Conservation (phyloP, 2,888 invertebrate genomes). For the Polydrusus cervinus region DNA sequence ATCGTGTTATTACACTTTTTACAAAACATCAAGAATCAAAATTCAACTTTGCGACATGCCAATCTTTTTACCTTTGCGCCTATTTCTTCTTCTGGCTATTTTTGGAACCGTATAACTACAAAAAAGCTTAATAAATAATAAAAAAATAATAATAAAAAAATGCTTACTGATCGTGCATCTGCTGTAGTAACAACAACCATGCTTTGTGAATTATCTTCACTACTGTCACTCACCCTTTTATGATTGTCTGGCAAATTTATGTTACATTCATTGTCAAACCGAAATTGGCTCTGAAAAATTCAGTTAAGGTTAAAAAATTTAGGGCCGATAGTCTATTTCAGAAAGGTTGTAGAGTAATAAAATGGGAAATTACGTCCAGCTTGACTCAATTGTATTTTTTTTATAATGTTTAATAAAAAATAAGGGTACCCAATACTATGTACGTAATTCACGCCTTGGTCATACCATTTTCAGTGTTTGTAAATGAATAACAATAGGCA, state of each 20-base stretch:
- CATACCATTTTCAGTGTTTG: no score
- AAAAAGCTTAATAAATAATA: slow-evolving; percentile 29
- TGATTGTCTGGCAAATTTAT: slow-evolving; percentile 98
- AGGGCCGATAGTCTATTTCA: not conserved
- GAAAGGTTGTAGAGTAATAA: no score
- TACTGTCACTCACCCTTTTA: slow-evolving; percentile 92
- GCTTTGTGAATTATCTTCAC: slow-evolving; percentile 66
- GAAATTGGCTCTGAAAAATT: slow-evolving; percentile 94
- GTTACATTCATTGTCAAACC: slow-evolving; percentile 99
- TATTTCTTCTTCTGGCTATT: not conserved
- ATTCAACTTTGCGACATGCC: not conserved
- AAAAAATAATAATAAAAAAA: slow-evolving; percentile 58
- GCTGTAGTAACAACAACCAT: slow-evolving; percentile 67
- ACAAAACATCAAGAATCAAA: not conserved
- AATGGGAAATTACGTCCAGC: no score
- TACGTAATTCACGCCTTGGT: no score
- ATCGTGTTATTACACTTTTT: not conserved
- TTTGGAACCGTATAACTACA: no score
- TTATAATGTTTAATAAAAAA: no score
- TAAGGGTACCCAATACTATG: no score
- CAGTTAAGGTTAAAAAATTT: slow-evolving; percentile 48
- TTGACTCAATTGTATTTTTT: no score
- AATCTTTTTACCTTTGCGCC: not conserved
- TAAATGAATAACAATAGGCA: no score
- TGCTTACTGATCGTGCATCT: slow-evolving; percentile 77